A percentile compares a stretch with the other conserved stretches of the same genome.
These are phyloP conservation scores for Arctopsyche grandis DNA, from an alignment of 1,140 invertebrate species.

Conservation along the genomic window DNA sequence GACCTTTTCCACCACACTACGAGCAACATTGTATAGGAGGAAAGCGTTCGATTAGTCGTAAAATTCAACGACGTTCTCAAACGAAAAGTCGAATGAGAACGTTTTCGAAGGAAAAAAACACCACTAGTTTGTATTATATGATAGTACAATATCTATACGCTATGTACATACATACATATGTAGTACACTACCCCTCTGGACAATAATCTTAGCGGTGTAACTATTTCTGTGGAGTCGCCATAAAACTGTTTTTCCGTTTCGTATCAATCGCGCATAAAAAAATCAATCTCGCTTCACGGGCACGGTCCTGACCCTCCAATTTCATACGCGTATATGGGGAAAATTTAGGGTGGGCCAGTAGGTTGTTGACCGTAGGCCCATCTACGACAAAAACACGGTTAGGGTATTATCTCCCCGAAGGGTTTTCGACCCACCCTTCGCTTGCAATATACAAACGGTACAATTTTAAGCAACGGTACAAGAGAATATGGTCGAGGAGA, in stretches of 20 bases:
- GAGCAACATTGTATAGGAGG: background rate
- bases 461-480: constrained; percentile 13
- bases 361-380: constrained; percentile 6
- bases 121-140: no score
- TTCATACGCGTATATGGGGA: background rate
- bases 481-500: background rate
- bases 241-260: constrained; percentile 41
- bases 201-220: background rate
- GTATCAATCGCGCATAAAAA: constrained; percentile 45
- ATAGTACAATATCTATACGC: no score
- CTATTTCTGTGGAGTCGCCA: background rate
- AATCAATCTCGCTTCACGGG: constrained; percentile 40
- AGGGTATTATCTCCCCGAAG: background rate
- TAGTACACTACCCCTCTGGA: background rate
- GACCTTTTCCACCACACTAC: no score
- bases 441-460: constrained; percentile 5
- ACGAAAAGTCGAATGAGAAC: background rate
- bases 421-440: background rate
- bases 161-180: no score
- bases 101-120: no score
- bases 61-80: constrained; percentile 4
- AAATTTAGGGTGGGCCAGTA: background rate
- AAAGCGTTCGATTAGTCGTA: constrained; percentile 12
- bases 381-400: background rate
- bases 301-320: background rate